Evolutionary conservation across 2,888 invertebrate species (phyloP).

Genomic region (Clusia tigrina): DNA sequence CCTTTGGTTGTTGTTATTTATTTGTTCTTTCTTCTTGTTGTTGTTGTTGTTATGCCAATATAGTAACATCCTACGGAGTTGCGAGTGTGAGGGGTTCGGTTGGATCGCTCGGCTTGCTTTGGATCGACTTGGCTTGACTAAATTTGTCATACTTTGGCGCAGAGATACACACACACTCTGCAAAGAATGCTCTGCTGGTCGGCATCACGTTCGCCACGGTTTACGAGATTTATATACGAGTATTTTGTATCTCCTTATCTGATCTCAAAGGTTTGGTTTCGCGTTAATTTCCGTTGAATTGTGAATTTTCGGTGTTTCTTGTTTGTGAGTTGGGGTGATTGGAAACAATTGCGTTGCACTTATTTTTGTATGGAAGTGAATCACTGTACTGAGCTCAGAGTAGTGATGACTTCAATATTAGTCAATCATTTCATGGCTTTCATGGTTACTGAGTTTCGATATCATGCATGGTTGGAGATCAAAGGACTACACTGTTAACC

Average conservation of each 20-base stretch:
- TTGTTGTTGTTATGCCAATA: too few relatives aligned
- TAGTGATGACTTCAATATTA: too few relatives aligned
- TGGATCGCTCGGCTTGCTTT: background rate
- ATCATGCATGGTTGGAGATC: too few relatives aligned
- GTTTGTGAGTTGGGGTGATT: too few relatives aligned
- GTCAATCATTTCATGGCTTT: too few relatives aligned
- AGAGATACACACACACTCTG: background rate
- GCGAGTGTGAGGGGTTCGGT: background rate
- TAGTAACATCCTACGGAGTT: too few relatives aligned
- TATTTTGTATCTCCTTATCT: constrained; percentile 2
- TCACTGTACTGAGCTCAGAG: too few relatives aligned
- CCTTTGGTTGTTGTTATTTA: background rate
- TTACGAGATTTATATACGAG: constrained; percentile 8
- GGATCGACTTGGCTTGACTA: background rate
- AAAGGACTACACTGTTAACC: too few relatives aligned
- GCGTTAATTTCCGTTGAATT: constrained; percentile 23
- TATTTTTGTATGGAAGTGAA: too few relatives aligned
- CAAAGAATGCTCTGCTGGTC: background rate
- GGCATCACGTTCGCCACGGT: background rate
- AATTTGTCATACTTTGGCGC: constrained; percentile 5
- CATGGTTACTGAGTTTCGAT: too few relatives aligned
- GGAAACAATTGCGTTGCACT: too few relatives aligned
- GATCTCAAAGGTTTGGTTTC: constrained; percentile 3
- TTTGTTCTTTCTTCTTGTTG: background rate
- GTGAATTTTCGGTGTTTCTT: background rate